Percentiles rank a stretch among this genome's conserved stretches.
phyloP scores from a whole-genome alignment of 2,113 vertebrate species.

The Lepus europaeus region DNA sequence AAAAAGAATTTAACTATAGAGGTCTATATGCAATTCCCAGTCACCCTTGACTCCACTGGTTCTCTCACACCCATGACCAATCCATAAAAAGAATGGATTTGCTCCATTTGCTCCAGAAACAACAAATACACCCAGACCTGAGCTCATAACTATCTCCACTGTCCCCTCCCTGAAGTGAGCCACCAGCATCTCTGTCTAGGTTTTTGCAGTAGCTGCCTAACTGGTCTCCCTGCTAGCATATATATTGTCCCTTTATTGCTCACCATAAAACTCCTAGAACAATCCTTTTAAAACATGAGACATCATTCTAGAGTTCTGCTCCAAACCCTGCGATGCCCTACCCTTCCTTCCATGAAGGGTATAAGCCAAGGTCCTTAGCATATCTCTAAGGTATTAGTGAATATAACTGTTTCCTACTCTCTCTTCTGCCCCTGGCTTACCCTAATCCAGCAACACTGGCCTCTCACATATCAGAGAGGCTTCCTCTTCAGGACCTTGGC shows the following conservation, averaged over 20 bases:
- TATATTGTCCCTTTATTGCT: not conserved
- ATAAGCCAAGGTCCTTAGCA: not conserved
- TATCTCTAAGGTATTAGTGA: too few relatives aligned
- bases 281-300: slow-evolving; percentile 13
- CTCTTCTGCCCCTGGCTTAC: not conserved
- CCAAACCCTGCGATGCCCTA: not conserved
- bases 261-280: not conserved
- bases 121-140: not conserved
- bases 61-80: not conserved
- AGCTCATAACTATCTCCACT: not conserved
- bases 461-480: not conserved
- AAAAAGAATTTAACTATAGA: not conserved
- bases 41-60: not conserved
- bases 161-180: not conserved
- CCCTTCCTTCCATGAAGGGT: not conserved
- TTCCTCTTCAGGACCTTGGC: not conserved
- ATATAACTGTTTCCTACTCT: not conserved
- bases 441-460: not conserved
- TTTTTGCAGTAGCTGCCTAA: not conserved
- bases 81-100: not conserved
- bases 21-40: not conserved
- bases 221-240: not conserved
- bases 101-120: not conserved
- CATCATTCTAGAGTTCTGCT: not conserved
- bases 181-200: not conserved